These are phyloP conservation scores for Oedothorax gibbosus DNA, from an alignment of 1,140 invertebrate genomes.

Conservation along the genomic window DNA sequence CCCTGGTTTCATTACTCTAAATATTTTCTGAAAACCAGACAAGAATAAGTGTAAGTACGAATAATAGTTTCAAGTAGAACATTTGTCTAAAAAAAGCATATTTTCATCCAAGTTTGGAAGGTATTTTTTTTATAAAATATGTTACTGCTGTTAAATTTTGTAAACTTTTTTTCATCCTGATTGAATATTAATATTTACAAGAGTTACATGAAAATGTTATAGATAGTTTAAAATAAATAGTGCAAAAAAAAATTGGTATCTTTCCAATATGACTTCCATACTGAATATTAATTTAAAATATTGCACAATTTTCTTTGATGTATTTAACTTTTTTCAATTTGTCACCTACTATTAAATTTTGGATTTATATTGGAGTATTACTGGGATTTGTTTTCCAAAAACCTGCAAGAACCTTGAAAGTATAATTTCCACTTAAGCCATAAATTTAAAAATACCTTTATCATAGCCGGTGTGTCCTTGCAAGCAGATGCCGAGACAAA, in stretches of 20 bases:
- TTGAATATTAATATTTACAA: not conserved
- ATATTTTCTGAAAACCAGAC: conserved; percentile 43
- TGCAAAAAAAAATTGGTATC: too few species aligned
- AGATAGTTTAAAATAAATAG: too few species aligned
- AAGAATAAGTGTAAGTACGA: not conserved
- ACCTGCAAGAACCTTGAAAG: too few species aligned
- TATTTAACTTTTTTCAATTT: too few species aligned
- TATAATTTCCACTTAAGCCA: too few species aligned
- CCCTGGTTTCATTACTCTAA: conserved; percentile 23
- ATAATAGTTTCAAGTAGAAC: not conserved
- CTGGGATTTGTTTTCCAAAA: not conserved
- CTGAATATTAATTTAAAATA: too few species aligned
- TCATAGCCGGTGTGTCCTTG: conserved; percentile 14
- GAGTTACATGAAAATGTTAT: too few species aligned
- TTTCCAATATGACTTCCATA: too few species aligned
- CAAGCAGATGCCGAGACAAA: conserved; percentile 31
- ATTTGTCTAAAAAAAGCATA: not conserved
- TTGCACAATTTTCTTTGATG: not conserved
- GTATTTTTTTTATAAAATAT: not conserved
- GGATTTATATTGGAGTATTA: too few species aligned
- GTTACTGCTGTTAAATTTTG: not conserved
- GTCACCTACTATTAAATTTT: too few species aligned
- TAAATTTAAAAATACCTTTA: conserved; percentile 1
- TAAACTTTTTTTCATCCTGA: not conserved
- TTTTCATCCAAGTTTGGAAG: not conserved